Percentiles rank a stretch among this genome's conserved stretches.
Evolutionary conservation across 2,797 vertebrate species (phyloP).

Genomic region (Linurgus olivaceus): DNA sequence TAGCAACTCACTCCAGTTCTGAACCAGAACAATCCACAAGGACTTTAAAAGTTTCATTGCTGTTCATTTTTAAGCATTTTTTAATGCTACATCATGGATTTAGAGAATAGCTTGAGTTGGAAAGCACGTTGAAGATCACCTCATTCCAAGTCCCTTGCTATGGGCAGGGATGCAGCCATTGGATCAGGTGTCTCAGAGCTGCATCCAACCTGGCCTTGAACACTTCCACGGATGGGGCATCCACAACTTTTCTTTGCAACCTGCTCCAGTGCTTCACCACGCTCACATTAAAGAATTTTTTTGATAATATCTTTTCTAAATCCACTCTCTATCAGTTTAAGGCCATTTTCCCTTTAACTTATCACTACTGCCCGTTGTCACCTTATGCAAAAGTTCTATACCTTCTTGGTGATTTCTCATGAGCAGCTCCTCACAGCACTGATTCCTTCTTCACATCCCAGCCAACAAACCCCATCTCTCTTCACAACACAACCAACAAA

Average conservation of each 20-base stretch:
- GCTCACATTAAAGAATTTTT: neutral
- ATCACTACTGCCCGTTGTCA: neutral
- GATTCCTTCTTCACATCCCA: too few relatives aligned
- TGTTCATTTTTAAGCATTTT: neutral
- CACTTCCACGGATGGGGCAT: neutral
- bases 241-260: neutral
- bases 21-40: fast-evolving
- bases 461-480: too few relatives aligned
- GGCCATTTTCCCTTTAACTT: neutral
- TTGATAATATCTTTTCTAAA: neutral
- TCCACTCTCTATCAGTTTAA: neutral
- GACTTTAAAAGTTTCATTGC: neutral
- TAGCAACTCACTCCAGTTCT: neutral
- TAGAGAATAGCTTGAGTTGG: neutral
- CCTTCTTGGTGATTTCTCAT: too few relatives aligned
- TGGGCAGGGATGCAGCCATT: neutral
- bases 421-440: too few relatives aligned
- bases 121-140: neutral
- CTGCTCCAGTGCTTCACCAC: neutral
- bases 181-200: neutral
- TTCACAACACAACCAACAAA: too few relatives aligned
- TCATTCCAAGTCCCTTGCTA: neutral
- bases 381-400: too few relatives aligned
- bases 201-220: neutral
- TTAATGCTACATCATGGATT: neutral